Conservation (phyloP, 2,113 vertebrate species). For the Mus spicilegus region DNA sequence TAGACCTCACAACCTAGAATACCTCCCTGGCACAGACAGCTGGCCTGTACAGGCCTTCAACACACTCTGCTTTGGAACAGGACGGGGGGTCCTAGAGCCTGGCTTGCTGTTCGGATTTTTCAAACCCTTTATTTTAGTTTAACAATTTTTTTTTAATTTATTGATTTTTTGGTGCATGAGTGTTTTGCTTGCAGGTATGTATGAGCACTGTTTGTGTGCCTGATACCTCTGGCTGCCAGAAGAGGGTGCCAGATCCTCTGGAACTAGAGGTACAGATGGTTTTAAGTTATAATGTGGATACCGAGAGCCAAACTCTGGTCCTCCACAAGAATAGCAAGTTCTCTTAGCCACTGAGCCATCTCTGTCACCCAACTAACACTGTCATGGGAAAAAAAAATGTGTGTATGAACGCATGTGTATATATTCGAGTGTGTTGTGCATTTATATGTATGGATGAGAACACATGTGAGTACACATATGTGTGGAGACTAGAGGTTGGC, state of each 20-base stretch:
- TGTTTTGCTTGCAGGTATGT: neutral
- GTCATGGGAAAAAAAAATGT: neutral
- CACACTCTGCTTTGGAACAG: rapidly evolving
- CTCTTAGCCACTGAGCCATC: neutral
- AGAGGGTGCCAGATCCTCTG: neutral
- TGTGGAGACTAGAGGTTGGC: neutral
- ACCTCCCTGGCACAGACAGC: neutral
- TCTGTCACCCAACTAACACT: neutral
- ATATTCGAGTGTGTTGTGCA: neutral
- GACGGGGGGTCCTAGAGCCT: neutral
- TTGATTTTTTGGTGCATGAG: neutral
- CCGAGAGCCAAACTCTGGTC: neutral
- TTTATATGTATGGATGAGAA: neutral
- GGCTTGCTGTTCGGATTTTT: neutral
- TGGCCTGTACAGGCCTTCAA: too few relatives aligned
- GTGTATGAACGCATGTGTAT: neutral
- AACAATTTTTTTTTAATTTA: neutral
- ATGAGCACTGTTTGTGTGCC: neutral
- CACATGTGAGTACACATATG: neutral
- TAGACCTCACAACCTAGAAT: too few relatives aligned
- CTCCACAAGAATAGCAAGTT: neutral
- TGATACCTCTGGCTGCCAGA: neutral
- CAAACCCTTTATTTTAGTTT: neutral
- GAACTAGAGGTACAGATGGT: neutral
- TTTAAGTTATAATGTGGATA: neutral